Base-by-base conservation (phyloP, 2,888 invertebrate species). In the Plutella xylostella region DNA sequence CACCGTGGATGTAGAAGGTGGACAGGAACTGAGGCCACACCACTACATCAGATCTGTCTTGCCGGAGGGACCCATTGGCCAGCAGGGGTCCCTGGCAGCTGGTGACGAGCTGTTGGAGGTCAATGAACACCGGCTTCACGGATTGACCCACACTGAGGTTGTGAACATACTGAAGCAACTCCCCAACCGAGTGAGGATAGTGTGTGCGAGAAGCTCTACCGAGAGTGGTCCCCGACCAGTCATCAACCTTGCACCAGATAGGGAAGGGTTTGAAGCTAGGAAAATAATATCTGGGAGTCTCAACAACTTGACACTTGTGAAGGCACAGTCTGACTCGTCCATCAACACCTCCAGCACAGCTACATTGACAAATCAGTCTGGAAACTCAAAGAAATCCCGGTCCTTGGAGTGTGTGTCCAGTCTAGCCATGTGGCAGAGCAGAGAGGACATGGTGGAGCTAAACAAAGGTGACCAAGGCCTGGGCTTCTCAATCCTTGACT, bases 51-150 rank as follows among this genome's bases (percentile, higher is more conserved):
- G 98, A 55, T 96, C 96, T 25, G 97, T 99, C 55, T 87, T 98
- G 48, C 93, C 95, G 7, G 96, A 98, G 65, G 98, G 99, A 3
- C 98, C 99, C 0, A 97, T 98, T 0, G 98, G 97, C 1, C 88
- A 90, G 55, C 96, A 96, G 67, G 96, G 94, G 2, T 89, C 89
- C 47, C 86, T 99, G n/a, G 88, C 88, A 61, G 94, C 97, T 45
- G 98, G 98, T 12, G 99, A 99, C 73, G 99, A 99, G 78, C 85
- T 99, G 28, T 85, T 99, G 49, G 92, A 98, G 90, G 98, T 96
- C 1, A 99, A 99, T 71, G 96, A 97, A 49, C 92, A 93, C 61
- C 88, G 92, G 62, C 82, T 98, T 46, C 89, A 96, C 51, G 98
- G 98, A 12, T 88, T 97, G 55, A 94, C 95, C 61, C 98, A 99